Evolutionary conservation across 2,888 invertebrate genomes (phyloP), one percentile per base, ranked within the genome.

Genomic region (Drosophila engyochracea): DNA sequence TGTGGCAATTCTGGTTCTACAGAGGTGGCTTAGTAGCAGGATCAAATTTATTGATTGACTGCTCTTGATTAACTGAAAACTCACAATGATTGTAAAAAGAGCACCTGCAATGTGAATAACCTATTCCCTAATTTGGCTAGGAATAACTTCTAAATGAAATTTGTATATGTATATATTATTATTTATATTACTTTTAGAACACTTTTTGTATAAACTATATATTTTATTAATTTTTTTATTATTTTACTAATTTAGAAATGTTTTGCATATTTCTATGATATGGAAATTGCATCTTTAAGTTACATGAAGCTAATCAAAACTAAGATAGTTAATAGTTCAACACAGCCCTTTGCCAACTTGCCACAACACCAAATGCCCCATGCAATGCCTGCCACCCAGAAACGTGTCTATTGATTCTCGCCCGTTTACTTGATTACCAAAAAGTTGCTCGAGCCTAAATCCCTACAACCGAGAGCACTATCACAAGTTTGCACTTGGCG

Each of bases 401-500:
- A 64, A 25, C 37, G 59, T 58, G 52, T 37, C 60, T 37, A 67
- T 60, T 49, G 51, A 52, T 52, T 71, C 54, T 39, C 14, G 31
- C 31, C n/a, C 60, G 54, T 37, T 30, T 37, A 63, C 60, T 58
- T 76, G 73, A 70, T 70, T 80, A 65, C 73, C 69, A 57, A 37
- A 31, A 61, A 49, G 60, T 68, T 57, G 39, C n/a, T 37, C 55
- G 28, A 37, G 28, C 14, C 28, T 51, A 61, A 61, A n/a, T 33
- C 47, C 47, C 41, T 47, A 6, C 25, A 14, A 10, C 16, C 9
- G 16, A 52, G 25, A 67, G 70, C 57, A 63, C 74, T 61, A 67
- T 66, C 70, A 49, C 10, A 67, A 77, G 57, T 76, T 76, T 79
- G 64, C 71, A 72, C 61, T 58, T 44, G 65, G 14, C 49, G 51